These are phyloP conservation scores for Palaemon carinicauda DNA, from an alignment of 1,140 invertebrate genomes.

Conservation along the genomic window DNA sequence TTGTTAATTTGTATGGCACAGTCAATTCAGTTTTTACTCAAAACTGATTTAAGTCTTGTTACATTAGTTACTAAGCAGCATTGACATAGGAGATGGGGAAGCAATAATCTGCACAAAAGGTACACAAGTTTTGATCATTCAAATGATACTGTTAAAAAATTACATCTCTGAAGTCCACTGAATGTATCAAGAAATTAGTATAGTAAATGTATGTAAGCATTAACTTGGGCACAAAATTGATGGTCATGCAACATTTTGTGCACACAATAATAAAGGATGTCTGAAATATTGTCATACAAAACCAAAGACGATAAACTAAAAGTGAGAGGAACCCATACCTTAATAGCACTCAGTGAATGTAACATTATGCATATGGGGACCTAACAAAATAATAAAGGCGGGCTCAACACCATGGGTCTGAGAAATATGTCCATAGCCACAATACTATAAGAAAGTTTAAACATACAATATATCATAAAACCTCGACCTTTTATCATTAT, in stretches of 20 bases:
- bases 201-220: neutral
- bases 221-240: conserved; percentile 16
- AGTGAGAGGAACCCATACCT: conserved; percentile 32
- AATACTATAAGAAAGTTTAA: neutral
- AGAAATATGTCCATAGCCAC: conserved; percentile 4
- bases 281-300: conserved; percentile 24
- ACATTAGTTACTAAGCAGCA: neutral
- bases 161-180: too few species aligned
- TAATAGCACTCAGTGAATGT: conserved; percentile 21
- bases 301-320: conserved; percentile 10
- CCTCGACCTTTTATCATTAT: neutral
- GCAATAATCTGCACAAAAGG: too few species aligned
- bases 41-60: neutral
- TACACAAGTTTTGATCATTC: neutral
- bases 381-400: conserved; percentile 6
- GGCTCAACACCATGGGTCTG: conserved; percentile 7
- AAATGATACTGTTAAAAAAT: neutral
- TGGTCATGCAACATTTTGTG: conserved; percentile 31
- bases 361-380: neutral
- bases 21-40: too few species aligned
- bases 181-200: neutral
- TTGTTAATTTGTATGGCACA: too few species aligned
- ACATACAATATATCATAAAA: neutral
- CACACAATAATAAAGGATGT: conserved; percentile 38
- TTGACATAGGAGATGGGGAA: neutral